Conservation (phyloP, 2,113 vertebrate genomes). For the Tragelaphus strepsiceros region DNA sequence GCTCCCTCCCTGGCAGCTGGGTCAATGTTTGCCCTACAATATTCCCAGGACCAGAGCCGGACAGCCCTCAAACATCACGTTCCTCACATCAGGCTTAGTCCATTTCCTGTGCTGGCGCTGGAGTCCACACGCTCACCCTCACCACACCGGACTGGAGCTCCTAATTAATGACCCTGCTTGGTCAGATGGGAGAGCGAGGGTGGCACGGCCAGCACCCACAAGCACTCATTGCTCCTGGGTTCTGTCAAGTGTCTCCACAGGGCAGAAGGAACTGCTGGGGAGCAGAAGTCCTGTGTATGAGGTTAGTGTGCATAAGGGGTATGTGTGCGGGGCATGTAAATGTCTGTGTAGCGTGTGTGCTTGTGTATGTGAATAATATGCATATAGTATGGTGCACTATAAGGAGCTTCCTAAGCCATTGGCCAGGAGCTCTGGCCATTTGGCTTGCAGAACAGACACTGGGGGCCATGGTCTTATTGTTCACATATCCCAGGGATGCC, state of each 20-base stretch:
- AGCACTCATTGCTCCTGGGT: not conserved
- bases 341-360: not conserved
- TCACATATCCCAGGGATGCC: not conserved
- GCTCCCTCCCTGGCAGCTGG: not conserved
- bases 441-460: not conserved
- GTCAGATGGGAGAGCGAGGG: not conserved
- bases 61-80: not conserved
- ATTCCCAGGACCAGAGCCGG: not conserved
- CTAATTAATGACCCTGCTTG: not conserved
- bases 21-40: not conserved
- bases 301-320: not conserved
- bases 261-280: no score
- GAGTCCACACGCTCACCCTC: not conserved
- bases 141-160: not conserved
- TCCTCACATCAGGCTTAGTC: not conserved
- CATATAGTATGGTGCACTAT: not conserved
- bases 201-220: not conserved
- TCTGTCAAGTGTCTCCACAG: accelerated
- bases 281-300: not conserved
- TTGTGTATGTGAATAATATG: not conserved
- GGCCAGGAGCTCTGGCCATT: not conserved
- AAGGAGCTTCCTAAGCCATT: not conserved
- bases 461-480: not conserved
- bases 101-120: not conserved
- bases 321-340: not conserved